Evolutionary conservation across 2,888 invertebrate genomes (phyloP).

Genomic region (Abrostola tripartita): DNA sequence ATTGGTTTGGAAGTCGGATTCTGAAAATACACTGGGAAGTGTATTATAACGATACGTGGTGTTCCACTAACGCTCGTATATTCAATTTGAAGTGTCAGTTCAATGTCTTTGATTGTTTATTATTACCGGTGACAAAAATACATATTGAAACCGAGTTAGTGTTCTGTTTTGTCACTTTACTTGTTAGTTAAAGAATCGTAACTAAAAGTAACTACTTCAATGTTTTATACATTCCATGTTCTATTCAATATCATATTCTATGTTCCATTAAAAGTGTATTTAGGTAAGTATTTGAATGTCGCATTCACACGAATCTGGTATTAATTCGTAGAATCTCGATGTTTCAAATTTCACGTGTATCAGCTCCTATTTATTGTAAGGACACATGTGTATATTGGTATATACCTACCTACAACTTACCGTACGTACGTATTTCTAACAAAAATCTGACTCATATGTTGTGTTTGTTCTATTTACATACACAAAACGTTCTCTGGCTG

Average conservation of each 20-base stretch:
- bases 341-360: slow-evolving; percentile 29
- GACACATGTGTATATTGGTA: slow-evolving; percentile 5
- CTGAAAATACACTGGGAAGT: slow-evolving; percentile 19
- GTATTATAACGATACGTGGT: slow-evolving; percentile 13
- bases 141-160: too few relatives aligned
- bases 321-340: slow-evolving; percentile 11
- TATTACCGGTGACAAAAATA: background rate
- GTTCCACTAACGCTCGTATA: background rate
- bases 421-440: slow-evolving; percentile 14
- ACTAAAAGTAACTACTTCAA: too few relatives aligned
- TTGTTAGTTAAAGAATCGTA: too few relatives aligned
- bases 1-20: slow-evolving; percentile 4
- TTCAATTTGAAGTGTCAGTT: background rate
- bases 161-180: too few relatives aligned
- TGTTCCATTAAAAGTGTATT: too few relatives aligned
- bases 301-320: slow-evolving; percentile 18
- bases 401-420: slow-evolving; percentile 13
- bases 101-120: too few relatives aligned
- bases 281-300: slow-evolving; percentile 9
- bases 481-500: slow-evolving; percentile 47
- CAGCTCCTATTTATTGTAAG: slow-evolving; percentile 16
- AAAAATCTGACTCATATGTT: slow-evolving; percentile 49
- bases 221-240: too few relatives aligned
- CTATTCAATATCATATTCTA: too few relatives aligned
- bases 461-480: slow-evolving; percentile 48